Evolutionary conservation across 1,140 invertebrate species (phyloP), one percentile per base, ranked within the genome.

Genomic region (Drosophila melanica): DNA sequence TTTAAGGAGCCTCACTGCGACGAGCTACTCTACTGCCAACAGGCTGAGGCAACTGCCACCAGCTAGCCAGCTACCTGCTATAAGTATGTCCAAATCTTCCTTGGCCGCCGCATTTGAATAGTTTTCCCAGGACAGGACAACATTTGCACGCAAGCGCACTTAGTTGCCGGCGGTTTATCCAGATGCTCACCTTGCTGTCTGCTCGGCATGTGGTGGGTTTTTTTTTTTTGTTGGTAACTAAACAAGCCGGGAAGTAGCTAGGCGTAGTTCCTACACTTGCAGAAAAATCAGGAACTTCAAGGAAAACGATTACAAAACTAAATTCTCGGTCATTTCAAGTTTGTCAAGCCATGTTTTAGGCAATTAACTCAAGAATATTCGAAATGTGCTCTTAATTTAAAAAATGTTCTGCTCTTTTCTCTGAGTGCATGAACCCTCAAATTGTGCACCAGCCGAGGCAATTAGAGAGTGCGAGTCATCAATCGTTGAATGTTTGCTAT

Each of bases 1-100:
- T 89, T 90, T 90, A 84, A 63, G 63, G 75, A 72, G 53, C 37
- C 45, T 65, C 41, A 45, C 45, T 20, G 39, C 18, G 35, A 10
- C 33, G 50, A 10, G 55, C 10, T n/a, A n/a, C 23, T 10, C 42
- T n/a, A 30, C 65, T 71, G 44, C 9, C 45, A 63, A 51, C 60
- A n/a, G 4, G n/a, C 37, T 20, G 1, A 27, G 27, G n/a, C 10
- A 8, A 45, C 23, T 41, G 37, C 54, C 48, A 53, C 54, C 48
- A 53, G 12, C n/a, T n/a, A n/a, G n/a, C n/a, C 50, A 45, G 30
- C 44, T 45, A n/a, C 45, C 70, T 72, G 63, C 18, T 41, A 12
- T 37, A 23, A 35, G 67, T 47, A 62, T 37, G 16, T 41, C 18
- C 55, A 5, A 39, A 59, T 33, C 44, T 59, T 50, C 16, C 57